Evolutionary conservation across 2,888 invertebrate genomes (phyloP).

Genomic region (Pammene aurita): DNA sequence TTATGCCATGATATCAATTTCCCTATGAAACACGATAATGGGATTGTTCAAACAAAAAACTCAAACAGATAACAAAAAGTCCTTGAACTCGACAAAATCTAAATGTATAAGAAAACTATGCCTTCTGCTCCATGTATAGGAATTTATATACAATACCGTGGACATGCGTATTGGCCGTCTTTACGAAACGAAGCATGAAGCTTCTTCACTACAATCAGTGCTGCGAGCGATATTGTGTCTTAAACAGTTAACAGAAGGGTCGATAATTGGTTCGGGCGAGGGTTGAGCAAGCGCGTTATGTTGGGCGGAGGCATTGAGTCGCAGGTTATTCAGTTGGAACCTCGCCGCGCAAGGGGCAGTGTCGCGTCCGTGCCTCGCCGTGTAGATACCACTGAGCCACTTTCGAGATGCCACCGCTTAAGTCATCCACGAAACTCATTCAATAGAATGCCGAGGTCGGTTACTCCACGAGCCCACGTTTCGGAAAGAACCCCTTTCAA

Average conservation of each 20-base stretch:
- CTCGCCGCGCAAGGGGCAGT: conserved; percentile 75
- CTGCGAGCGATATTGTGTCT: conserved; percentile 55
- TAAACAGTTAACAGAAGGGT: conserved; percentile 50
- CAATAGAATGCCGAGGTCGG: conserved; percentile 58
- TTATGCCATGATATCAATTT: conserved; percentile 44
- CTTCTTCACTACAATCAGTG: conserved; percentile 67
- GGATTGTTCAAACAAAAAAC: conserved; percentile 62
- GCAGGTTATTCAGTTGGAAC: conserved; percentile 80
- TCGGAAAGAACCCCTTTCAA: conserved; percentile 37
- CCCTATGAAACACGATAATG: conserved; percentile 55
- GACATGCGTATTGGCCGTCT: conserved; percentile 82
- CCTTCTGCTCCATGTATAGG: conserved; percentile 61
- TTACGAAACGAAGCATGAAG: conserved; percentile 77
- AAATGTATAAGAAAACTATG: conserved; percentile 81
- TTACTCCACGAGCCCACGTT: conserved; percentile 45
- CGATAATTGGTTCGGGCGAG: conserved; percentile 50
- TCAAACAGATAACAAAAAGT: conserved; percentile 74
- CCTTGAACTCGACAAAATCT: conserved; percentile 81
- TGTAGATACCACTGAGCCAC: conserved; percentile 70
- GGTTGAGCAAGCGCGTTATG: conserved; percentile 79
- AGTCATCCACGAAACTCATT: conserved; percentile 60
- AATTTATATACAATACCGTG: conserved; percentile 77
- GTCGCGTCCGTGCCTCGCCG: conserved; percentile 67
- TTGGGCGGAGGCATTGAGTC: conserved; percentile 82
- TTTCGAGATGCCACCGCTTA: conserved; percentile 71